These are phyloP conservation scores for Odontomyia ornata DNA, from an alignment of 2,888 invertebrate species.

Conservation along the genomic window DNA sequence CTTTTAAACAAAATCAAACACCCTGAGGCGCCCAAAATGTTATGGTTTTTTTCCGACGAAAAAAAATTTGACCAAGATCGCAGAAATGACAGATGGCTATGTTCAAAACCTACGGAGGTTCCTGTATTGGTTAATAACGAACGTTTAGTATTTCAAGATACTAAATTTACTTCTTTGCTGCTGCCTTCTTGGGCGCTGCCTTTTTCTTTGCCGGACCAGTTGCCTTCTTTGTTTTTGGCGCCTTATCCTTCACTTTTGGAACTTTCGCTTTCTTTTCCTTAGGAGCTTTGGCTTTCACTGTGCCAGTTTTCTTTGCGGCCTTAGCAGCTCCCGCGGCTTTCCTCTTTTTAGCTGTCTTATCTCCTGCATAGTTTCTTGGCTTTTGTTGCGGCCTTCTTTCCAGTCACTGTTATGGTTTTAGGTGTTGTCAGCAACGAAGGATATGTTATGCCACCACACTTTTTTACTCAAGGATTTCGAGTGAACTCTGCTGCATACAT, in stretches of 20 bases:
- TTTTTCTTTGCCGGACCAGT: conserved; percentile 29
- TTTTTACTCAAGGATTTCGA: too few species aligned
- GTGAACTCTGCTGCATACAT: too few species aligned
- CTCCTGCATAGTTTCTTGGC: not conserved
- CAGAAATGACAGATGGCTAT: too few species aligned
- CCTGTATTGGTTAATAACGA: not conserved
- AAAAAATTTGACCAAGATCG: too few species aligned
- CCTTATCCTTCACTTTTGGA: conserved; percentile 20
- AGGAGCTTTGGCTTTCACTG: conserved; percentile 10
- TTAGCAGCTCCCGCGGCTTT: conserved; percentile 11
- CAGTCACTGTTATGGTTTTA: too few species aligned
- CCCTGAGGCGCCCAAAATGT: too few species aligned
- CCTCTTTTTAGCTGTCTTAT: not conserved
- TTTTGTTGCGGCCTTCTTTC: conserved; percentile 21
- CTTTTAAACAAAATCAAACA: too few species aligned
- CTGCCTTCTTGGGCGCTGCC: conserved; percentile 25
- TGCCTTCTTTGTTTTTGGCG: conserved; percentile 33
- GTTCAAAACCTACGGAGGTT: too few species aligned
- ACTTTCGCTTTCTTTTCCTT: conserved; percentile 17
- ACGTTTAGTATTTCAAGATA: not conserved
- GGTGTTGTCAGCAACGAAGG: too few species aligned
- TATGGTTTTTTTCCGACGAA: too few species aligned
- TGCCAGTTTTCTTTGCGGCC: conserved; percentile 23
- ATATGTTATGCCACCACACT: too few species aligned
- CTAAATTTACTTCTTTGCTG: conserved; percentile 33